phyloP scores from a whole-genome alignment of 92 coral and sea anemone genomes.

The Palythoa caribaeorum region DNA sequence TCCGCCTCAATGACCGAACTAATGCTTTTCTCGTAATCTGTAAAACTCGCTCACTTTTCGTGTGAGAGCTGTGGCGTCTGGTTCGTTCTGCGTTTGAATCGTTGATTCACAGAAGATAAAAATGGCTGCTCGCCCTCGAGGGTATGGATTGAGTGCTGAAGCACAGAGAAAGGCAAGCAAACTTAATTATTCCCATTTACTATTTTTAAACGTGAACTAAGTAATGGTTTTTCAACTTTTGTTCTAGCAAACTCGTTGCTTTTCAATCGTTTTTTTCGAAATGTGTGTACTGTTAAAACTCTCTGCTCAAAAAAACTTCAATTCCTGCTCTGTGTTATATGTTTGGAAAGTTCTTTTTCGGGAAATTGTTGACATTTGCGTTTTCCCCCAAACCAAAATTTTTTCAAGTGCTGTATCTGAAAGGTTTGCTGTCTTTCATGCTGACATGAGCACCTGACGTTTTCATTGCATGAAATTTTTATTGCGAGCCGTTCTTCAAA shows the following conservation, averaged over 20 bases:
- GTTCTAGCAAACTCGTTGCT: background rate
- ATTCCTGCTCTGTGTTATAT: background rate
- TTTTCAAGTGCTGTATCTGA: background rate
- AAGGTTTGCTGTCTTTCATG: background rate
- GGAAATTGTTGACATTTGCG: background rate
- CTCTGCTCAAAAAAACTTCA: background rate
- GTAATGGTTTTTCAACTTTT: background rate
- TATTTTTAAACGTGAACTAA: background rate
- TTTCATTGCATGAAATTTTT: background rate
- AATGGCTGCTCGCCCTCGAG: slow-evolving; percentile 26
- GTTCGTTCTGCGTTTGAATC: background rate
- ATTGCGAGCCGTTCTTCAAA: background rate
- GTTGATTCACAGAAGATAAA: background rate
- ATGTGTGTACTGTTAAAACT: background rate
- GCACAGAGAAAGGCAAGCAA: slow-evolving; percentile 19
- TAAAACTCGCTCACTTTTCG: background rate
- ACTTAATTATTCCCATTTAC: background rate
- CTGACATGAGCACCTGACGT: background rate
- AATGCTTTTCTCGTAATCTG: background rate
- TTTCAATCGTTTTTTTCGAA: background rate
- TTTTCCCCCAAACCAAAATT: background rate
- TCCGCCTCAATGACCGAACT: background rate
- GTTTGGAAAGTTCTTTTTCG: background rate
- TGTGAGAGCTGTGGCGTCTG: background rate
- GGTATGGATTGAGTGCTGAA: slow-evolving; percentile 4